Evolutionary conservation across 2,888 invertebrate genomes (phyloP).

Genomic region (Cetonia aurata): DNA sequence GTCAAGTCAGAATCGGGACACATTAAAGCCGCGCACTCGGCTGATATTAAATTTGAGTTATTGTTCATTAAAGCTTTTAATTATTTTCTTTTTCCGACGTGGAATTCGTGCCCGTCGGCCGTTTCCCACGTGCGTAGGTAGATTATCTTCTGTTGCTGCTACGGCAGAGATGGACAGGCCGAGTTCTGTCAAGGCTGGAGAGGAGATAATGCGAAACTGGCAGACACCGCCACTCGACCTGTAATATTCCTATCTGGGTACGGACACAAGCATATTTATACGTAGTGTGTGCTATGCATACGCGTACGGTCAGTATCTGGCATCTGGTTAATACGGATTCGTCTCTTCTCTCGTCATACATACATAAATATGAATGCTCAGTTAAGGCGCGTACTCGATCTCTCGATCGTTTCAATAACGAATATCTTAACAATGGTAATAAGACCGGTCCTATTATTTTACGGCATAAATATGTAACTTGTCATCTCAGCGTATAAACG

Average conservation of each 20-base stretch:
- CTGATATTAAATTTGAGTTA: constrained; percentile 26
- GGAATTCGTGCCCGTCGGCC: constrained; percentile 23
- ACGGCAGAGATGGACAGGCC: constrained; percentile 21
- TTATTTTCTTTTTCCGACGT: constrained; percentile 19
- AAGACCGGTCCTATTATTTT: background rate
- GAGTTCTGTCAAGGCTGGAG: constrained; percentile 34
- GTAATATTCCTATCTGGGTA: background rate
- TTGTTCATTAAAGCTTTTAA: constrained; percentile 33
- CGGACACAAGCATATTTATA: background rate
- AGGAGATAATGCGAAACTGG: constrained; percentile 28
- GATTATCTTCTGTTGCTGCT: constrained; percentile 27
- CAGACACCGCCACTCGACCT: background rate
- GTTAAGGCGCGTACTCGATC: background rate
- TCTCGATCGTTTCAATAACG: background rate
- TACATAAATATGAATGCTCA: constrained; percentile 11
- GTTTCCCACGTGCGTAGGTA: constrained; percentile 37
- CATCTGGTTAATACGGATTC: constrained; percentile 14
- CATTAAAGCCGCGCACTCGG: constrained; percentile 7
- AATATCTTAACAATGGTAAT: constrained; percentile 9
- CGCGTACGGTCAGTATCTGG: background rate
- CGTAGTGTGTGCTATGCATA: background rate
- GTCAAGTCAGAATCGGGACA: constrained; percentile 5
- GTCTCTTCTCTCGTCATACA: background rate
- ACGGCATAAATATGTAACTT: background rate
- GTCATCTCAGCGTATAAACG: too few relatives aligned